Evolutionary conservation across 2,113 vertebrate genomes (phyloP), one percentile per base, ranked within the genome.

Genomic region (Prunella fulvescens): DNA sequence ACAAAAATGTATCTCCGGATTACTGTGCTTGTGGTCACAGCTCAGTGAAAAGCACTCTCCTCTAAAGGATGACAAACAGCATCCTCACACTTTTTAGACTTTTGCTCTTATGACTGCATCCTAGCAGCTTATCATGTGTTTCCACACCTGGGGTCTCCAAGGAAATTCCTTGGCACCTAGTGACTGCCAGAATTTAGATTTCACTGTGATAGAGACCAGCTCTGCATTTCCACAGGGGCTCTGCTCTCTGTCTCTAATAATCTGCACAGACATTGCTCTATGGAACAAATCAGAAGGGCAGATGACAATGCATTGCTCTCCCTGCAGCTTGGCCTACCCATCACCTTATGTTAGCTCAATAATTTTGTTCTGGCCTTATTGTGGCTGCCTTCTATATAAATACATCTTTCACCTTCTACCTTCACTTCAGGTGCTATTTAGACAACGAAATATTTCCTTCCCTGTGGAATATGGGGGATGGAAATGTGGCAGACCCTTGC

Each of bases 181-280:
- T 62, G 86, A 77, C 66, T 77, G 50, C 62, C 58, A 57, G 66
- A 92, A 79, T 95, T 93, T 82, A 91, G 61, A 87, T 80, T 95
- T 73, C 50, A 50, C 47, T 65, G 22, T 45, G 70, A 79, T 14
- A 95, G 66, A 76, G 37, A 89, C 42, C 39, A 77, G 61, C 58
- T 82, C 56, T 89, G 50, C 25, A 61, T 85, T 96, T 92, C 78
- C 81, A 78, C 51, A 50, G 93, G 25, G 65, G 11, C 48, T 76
- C 58, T 88, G 54, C 35, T 67, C 72, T 88, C 71, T 89, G 22
- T 80, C 29, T 95, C 47, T 73, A 85, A 85, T 69, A 95, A 82
- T 19, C 39, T 80, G 54, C 64, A 65, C 39, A 80, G 78, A 53
- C 19, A n/a, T 65, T 54, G 18, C 64, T 69, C 73, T 73, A 1